Conservation (phyloP, 2,113 vertebrate genomes). For the Pogona vitticeps region DNA sequence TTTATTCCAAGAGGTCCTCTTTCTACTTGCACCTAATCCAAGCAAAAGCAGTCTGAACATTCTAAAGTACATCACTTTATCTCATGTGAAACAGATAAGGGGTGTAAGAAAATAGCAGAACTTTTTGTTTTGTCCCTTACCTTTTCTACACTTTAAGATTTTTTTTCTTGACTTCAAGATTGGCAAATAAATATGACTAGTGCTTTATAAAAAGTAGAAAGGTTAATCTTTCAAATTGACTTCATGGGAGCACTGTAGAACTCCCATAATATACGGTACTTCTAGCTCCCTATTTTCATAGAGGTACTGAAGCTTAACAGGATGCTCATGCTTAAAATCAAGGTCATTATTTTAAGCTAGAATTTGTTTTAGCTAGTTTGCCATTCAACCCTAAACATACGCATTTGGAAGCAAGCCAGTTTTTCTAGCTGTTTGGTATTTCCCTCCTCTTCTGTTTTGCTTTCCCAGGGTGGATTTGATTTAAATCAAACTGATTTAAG, state of each 20-base stretch:
- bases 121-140: neutral
- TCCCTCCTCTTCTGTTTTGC: neutral
- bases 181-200: conserved; percentile 2
- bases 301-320: neutral
- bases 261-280: conserved; percentile 10
- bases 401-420: neutral
- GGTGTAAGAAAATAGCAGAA: neutral
- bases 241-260: neutral
- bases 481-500: no score
- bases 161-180: neutral
- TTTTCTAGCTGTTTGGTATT: neutral
- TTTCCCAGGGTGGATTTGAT: neutral
- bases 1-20: neutral
- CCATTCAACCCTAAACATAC: neutral
- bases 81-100: neutral
- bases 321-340: neutral
- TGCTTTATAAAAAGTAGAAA: neutral
- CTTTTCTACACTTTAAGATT: neutral
- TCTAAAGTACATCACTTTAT: neutral
- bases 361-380: neutral
- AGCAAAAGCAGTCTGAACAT: neutral
- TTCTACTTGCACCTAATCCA: neutral
- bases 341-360: conserved; percentile 18
- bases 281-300: conserved; percentile 3
- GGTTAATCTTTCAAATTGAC: conserved; percentile 33